Base-by-base conservation (phyloP, 2,888 invertebrate species). In the Cantharis lateralis region DNA sequence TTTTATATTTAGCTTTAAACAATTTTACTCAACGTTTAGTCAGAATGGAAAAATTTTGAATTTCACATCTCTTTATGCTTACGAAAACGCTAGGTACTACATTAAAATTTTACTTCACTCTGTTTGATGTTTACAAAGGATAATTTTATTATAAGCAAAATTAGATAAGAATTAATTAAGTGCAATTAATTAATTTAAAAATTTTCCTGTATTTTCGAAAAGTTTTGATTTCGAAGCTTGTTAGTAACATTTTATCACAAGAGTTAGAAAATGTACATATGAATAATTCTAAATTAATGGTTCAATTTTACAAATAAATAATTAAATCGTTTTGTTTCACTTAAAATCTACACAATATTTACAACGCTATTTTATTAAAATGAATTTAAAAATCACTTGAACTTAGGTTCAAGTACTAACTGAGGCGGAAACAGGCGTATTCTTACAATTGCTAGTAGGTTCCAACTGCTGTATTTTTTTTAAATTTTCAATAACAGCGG, bases 391-490 rank as follows among this genome's bases (percentile, higher is more conserved):
- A n/a, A n/a, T 48, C 48, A 48, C 48, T 48, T n/a, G n/a, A 20
- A 72, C 16, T 3, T 62, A 15, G 16, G 61, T 28, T 75, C 79
- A 84, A 74, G 81, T 83, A 75, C 81, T 82, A 68, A 84, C 81
- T 11, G 84, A 78, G 18, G 83, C 48, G 64, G 78, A 32, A n/a
- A 26, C 72, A 13, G 82, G 62, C 15, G 78, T 62, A 15, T 26
- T 78, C 62, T 84, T 84, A 71, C 82, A 82, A 13, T 72, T 62
- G 32, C 75, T 70, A 74, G 78, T 77, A 78, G 80, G 77, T 76
- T 86, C 85, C 20, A 83, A 79, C 74, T 85, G 83, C 80, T 87
- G 87, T 81, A 87, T 87, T 81, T 85, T 86, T 79, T 87, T 87
- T 72, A 87, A 81, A 76, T 86, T 85, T 81, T 87, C 85, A 32